Evolutionary conservation across 2,888 invertebrate genomes (phyloP), one percentile per base, ranked within the genome.

Genomic region (Conops quadrifasciatus): DNA sequence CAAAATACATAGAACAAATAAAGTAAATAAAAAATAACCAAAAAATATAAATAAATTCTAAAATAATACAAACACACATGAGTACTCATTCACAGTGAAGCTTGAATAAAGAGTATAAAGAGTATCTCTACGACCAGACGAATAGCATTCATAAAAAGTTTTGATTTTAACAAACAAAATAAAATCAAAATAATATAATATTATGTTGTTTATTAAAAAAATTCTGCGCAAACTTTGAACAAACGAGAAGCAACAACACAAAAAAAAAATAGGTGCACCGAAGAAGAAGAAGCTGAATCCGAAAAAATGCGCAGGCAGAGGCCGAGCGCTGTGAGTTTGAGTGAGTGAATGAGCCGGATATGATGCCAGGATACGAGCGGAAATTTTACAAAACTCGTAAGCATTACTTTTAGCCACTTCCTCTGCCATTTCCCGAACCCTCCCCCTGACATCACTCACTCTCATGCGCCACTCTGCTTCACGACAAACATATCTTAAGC

Each of bases 281-380:
- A 58, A 19, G 4, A 36, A 36, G 30, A 36, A 60, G 26, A 36
- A 5, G 26, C n/a, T n/a, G 36, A 36, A 36, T 36, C 36, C 5
- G 36, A 36, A 9, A 36, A 36, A 36, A 36, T 36, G 36, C 36
- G 36, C 4, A 7, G 36, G 36, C 36, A 7, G 36, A 9, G 36
- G 9, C 36, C 9, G 36, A 9, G 4, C 9, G 36, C 5, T 7
- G 36, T 9, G 36, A 7, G 36, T 36, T 9, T 36, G 36, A 36
- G 36, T 36, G 36, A 9, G 36, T 43, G 24, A 24, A 28, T 5
- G 49, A 59, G 15, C 70, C 71, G 75, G 75, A 75, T 74, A 73
- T 74, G 73, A 45, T 73, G 72, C 72, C 72, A 73, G 74, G 74
- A 75, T 75, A 74, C 73, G 71, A 73, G 71, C 73, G 72, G 74